Conservation (phyloP, 92 coral and sea anemone species). For the Scolanthus callimorphus region DNA sequence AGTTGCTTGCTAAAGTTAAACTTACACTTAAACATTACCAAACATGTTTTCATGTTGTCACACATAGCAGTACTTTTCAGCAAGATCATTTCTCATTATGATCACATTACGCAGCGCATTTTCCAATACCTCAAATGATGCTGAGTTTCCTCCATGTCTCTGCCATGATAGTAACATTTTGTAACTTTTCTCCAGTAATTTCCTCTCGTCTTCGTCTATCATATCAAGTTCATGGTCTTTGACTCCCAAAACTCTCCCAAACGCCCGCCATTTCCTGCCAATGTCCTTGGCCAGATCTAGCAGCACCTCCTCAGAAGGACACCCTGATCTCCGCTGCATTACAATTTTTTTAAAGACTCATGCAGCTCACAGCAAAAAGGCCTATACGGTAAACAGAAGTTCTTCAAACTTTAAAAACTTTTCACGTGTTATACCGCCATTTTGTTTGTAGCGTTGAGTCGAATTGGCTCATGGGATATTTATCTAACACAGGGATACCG, state of each 20-base stretch:
- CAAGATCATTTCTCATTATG: conserved; percentile 43
- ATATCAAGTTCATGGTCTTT: conserved; percentile 40
- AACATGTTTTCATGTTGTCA: too few species aligned
- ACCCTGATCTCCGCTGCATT: conserved; percentile 30
- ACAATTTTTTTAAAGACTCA: too few species aligned
- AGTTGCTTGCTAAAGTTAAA: too few species aligned
- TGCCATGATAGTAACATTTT: conserved; percentile 52
- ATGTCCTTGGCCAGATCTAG: conserved; percentile 44
- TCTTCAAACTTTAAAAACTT: too few species aligned
- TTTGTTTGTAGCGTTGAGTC: too few species aligned
- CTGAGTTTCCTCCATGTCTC: conserved; percentile 37
- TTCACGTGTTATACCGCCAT: too few species aligned
- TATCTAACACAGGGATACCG: too few species aligned
- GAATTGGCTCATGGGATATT: too few species aligned
- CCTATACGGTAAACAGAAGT: too few species aligned
- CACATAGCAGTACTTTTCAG: conserved; percentile 57
- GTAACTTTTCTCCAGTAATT: conserved; percentile 41
- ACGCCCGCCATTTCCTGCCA: conserved; percentile 37
- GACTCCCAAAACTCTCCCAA: conserved; percentile 54
- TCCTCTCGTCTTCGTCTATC: conserved; percentile 42
- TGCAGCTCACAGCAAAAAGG: too few species aligned
- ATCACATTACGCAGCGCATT: conserved; percentile 29
- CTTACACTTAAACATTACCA: background rate
- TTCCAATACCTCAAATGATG: conserved; percentile 42
- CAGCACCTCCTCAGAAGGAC: conserved; percentile 31